Conservation (phyloP, 2,113 vertebrate genomes). For the Zootoca vivipara region DNA sequence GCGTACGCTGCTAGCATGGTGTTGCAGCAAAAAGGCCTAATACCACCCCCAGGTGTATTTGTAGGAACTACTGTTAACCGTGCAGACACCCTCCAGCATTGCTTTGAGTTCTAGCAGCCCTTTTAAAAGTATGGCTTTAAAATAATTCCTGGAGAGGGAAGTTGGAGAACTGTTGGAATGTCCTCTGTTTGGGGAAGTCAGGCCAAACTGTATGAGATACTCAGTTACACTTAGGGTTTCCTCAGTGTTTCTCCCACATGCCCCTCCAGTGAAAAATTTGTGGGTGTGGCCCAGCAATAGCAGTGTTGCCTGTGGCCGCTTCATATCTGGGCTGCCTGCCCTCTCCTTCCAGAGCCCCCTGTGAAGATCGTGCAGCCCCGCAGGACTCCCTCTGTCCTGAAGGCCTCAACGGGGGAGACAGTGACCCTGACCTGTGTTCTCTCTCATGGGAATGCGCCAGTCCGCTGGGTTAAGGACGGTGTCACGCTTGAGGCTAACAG, state of each 20-base stretch:
- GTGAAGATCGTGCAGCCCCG: slow-evolving; percentile 73
- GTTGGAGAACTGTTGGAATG: not conserved
- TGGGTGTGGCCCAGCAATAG: not conserved
- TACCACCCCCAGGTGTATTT: not conserved
- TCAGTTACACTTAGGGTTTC: not conserved
- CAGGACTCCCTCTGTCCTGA: slow-evolving; percentile 42
- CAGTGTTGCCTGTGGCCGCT: not conserved
- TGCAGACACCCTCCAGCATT: not conserved
- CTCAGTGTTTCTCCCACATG: not conserved
- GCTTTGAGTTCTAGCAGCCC: not conserved
- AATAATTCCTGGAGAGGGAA: not conserved
- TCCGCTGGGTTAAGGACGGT: slow-evolving; percentile 70
- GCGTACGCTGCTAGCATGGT: not conserved
- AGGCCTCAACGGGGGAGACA: slow-evolving; percentile 56
- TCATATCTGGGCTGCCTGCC: slow-evolving; percentile 8
- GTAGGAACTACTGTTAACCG: not conserved
- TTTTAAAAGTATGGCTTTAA: not conserved
- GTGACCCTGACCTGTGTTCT: slow-evolving; percentile 79
- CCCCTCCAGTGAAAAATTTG: not conserved
- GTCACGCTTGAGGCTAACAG: slow-evolving; percentile 70
- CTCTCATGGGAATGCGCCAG: slow-evolving; percentile 66
- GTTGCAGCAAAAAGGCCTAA: not conserved
- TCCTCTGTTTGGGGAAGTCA: not conserved
- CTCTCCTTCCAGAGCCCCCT: slow-evolving; percentile 64
- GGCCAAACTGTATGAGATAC: not conserved